A percentile compares a stretch with the other conserved stretches of the same genome.
Conservation (phyloP, 2,888 invertebrate species). For the Drosophila neonasuta region DNA sequence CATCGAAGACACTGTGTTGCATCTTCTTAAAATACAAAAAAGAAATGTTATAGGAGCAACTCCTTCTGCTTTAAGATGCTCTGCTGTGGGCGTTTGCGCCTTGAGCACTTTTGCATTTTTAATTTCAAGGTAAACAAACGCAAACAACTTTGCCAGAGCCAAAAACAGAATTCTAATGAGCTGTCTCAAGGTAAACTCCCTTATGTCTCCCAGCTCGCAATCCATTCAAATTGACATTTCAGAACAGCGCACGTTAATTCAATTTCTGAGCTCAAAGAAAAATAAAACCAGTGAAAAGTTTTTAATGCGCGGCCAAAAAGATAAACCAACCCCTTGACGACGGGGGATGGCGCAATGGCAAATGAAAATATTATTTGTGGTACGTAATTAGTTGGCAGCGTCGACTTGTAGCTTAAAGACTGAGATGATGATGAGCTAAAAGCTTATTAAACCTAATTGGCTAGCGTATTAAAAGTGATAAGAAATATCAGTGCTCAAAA, state of each 20-base stretch:
- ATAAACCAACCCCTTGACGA: constrained; percentile 68
- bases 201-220: not conserved
- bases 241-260: constrained; percentile 70
- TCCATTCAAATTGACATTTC: constrained; percentile 63
- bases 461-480: not conserved
- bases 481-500: not conserved
- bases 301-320: constrained; percentile 61
- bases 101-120: constrained; percentile 76
- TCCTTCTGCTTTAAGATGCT: constrained; percentile 21
- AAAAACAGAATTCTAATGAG: constrained; percentile 76
- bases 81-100: constrained; percentile 9
- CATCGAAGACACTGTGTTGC: constrained; percentile 41
- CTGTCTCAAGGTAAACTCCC: constrained; percentile 65
- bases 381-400: constrained; percentile 74
- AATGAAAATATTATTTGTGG: constrained; percentile 75
- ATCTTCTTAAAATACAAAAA: constrained; percentile 14
- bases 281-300: constrained; percentile 74
- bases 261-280: constrained; percentile 75
- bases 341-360: constrained; percentile 17
- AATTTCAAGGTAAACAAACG: constrained; percentile 78
- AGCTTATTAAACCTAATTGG: constrained; percentile 23
- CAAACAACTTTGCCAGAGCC: constrained; percentile 51
- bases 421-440: constrained; percentile 22
- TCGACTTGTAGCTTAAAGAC: constrained; percentile 12
- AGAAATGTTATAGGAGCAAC: constrained; percentile 11